phyloP scores from a whole-genome alignment of 2,888 invertebrate genomes.

The Parnassius mnemosyne region DNA sequence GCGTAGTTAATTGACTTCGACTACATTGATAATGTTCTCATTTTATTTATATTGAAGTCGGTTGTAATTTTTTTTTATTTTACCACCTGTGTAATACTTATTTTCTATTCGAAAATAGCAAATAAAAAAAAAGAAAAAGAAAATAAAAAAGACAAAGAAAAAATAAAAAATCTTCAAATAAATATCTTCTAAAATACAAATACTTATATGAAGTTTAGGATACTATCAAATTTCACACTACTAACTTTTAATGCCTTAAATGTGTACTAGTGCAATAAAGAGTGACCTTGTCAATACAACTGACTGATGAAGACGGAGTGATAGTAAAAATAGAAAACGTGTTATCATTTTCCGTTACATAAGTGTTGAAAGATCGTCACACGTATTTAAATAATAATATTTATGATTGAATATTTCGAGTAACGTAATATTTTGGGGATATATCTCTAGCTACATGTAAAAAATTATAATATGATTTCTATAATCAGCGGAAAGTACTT shows the following conservation, averaged over 20 bases:
- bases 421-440: not conserved
- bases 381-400: not conserved
- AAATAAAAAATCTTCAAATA: no score
- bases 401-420: no score
- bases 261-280: conserved; percentile 34
- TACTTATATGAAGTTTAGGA: not conserved
- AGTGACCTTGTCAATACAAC: conserved; percentile 52
- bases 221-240: conserved; percentile 18
- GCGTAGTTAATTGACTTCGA: no score
- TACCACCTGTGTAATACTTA: no score
- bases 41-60: no score
- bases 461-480: no score
- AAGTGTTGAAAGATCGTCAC: not conserved
- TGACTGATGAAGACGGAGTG: conserved; percentile 52
- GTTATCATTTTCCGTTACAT: conserved; percentile 18
- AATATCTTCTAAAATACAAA: not conserved
- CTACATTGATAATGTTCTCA: no score
- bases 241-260: conserved; percentile 37
- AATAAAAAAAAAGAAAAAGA: no score
- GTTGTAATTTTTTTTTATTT: no score
- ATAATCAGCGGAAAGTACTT: no score
- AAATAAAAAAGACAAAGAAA: no score
- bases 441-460: not conserved
- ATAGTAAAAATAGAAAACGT: conserved; percentile 41
- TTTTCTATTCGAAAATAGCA: no score